Evolutionary conservation across 1,140 invertebrate species (phyloP).

Genomic region (Plodia interpunctella): DNA sequence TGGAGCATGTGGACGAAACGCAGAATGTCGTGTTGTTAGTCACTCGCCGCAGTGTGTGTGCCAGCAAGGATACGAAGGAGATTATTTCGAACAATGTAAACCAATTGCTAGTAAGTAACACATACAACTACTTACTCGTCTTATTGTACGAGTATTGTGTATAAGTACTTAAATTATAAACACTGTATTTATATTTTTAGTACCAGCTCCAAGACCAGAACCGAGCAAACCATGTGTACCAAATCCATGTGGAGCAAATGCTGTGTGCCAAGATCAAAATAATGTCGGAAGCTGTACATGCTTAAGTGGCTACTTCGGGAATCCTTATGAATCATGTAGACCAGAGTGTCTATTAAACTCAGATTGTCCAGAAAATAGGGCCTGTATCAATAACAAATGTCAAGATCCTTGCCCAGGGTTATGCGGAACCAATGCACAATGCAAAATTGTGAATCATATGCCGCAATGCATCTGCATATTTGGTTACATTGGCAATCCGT

Average conservation of each 20-base stretch:
- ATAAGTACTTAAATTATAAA: background rate
- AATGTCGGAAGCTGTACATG: slow-evolving; percentile 85
- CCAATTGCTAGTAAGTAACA: slow-evolving; percentile 41
- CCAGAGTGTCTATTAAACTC: slow-evolving; percentile 86
- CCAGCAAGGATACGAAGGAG: slow-evolving; percentile 80
- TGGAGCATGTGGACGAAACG: slow-evolving; percentile 84
- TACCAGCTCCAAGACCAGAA: slow-evolving; percentile 46
- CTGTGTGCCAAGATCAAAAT: slow-evolving; percentile 82
- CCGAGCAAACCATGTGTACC: slow-evolving; percentile 55
- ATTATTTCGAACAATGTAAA: slow-evolving; percentile 81
- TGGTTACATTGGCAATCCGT: slow-evolving; percentile 83
- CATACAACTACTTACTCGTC: too few relatives aligned
- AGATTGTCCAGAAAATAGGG: slow-evolving; percentile 82
- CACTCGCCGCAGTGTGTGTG: slow-evolving; percentile 87
- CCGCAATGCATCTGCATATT: slow-evolving; percentile 83
- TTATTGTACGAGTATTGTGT: background rate
- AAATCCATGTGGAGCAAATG: slow-evolving; percentile 84
- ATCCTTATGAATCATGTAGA: slow-evolving; percentile 85
- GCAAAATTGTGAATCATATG: slow-evolving; percentile 85
- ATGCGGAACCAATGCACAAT: slow-evolving; percentile 85
- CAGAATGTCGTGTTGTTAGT: slow-evolving; percentile 84
- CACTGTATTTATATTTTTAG: slow-evolving; percentile 14
- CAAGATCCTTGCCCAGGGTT: slow-evolving; percentile 86
- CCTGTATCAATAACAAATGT: slow-evolving; percentile 86
- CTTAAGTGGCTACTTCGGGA: slow-evolving; percentile 82